phyloP scores from a whole-genome alignment of 2,113 vertebrate species.

The Laticauda colubrina region DNA sequence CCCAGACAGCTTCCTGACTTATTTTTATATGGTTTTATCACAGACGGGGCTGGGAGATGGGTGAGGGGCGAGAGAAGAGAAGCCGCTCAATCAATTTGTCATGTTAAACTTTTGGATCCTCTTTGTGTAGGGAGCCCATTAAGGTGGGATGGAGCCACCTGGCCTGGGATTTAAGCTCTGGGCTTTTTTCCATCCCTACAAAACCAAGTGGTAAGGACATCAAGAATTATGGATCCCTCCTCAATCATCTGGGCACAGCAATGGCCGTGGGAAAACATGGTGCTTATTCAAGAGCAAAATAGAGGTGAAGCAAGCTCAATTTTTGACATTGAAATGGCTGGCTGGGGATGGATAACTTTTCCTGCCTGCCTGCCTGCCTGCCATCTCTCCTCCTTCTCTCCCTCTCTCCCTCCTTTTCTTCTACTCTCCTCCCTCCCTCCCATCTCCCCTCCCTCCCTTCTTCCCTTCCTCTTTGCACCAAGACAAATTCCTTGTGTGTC shows the following conservation, averaged over 20 bases:
- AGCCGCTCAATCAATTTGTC: not conserved
- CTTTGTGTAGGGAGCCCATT: not conserved
- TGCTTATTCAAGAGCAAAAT: not conserved
- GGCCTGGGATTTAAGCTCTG: not conserved
- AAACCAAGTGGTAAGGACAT: not conserved
- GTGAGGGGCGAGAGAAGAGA: not conserved
- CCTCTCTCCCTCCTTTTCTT: not conserved
- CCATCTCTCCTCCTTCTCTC: not conserved
- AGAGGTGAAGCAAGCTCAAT: not conserved
- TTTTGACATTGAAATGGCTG: not conserved
- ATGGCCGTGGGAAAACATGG: not conserved
- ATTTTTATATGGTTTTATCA: not conserved
- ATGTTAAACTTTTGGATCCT: not conserved
- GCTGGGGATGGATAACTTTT: not conserved
- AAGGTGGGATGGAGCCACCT: not conserved
- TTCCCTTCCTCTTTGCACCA: not conserved
- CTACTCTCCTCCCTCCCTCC: too few species aligned
- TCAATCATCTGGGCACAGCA: not conserved
- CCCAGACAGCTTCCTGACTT: not conserved
- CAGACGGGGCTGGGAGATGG: not conserved
- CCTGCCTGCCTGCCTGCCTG: fast-evolving
- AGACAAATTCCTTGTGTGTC: too few species aligned
- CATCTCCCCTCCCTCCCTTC: not conserved
- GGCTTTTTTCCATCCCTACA: not conserved
- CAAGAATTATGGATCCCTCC: not conserved